Percentiles rank a stretch among this genome's conserved stretches.
Evolutionary conservation across 2,113 vertebrate species (phyloP).

Genomic region (Isichthys henryi): DNA sequence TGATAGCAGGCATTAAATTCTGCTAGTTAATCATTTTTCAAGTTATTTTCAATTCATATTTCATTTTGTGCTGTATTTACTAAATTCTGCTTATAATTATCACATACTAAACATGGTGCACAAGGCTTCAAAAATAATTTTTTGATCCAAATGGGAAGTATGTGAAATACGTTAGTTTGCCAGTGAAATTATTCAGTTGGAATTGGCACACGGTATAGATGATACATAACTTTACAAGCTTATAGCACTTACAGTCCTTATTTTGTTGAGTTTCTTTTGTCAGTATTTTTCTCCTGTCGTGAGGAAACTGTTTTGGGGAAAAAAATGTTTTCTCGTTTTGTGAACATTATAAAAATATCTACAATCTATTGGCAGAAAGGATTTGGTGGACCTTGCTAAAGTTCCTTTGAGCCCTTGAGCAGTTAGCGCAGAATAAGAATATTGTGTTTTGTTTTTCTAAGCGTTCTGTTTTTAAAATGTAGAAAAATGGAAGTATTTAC

Average conservation of each 20-base stretch:
- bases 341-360: background rate
- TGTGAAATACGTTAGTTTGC: background rate
- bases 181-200: background rate
- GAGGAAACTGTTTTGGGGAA: background rate
- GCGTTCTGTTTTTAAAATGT: background rate
- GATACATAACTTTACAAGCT: background rate
- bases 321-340: background rate
- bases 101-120: background rate
- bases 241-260: background rate
- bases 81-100: background rate
- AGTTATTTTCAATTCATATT: background rate
- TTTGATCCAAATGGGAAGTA: background rate
- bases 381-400: background rate
- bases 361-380: background rate
- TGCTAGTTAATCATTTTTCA: background rate
- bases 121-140: background rate
- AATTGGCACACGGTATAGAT: background rate
- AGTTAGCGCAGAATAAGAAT: background rate
- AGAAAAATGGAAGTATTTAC: background rate
- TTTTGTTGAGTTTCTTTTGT: background rate
- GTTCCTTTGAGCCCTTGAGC: background rate
- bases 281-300: background rate
- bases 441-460: background rate
- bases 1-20: background rate
- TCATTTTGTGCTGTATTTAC: background rate